Evolutionary conservation across 2,888 invertebrate species (phyloP).

Genomic region (Aphodius granarius): DNA sequence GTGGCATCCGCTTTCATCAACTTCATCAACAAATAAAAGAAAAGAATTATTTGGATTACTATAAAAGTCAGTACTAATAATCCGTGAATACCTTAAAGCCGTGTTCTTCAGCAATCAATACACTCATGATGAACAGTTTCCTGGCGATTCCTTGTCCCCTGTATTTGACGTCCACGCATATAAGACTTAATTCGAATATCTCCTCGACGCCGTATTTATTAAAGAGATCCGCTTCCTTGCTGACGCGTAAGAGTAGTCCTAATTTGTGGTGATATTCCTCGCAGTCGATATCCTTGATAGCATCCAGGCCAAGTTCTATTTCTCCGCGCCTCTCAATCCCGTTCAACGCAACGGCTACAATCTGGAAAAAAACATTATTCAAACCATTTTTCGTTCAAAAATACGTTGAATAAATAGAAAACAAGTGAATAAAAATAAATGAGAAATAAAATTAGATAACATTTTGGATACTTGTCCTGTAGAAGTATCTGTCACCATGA

Average conservation of each 20-base stretch:
- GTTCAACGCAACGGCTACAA: conserved; percentile 77
- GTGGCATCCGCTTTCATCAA: conserved; percentile 82
- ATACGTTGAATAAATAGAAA: neutral
- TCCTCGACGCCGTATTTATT: conserved; percentile 66
- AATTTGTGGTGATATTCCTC: conserved; percentile 78
- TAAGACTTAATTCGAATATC: conserved; percentile 78
- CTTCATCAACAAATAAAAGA: conserved; percentile 56
- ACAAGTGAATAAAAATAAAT: no score
- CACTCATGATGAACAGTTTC: conserved; percentile 68
- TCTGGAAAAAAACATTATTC: conserved; percentile 63
- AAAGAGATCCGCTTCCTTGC: conserved; percentile 71
- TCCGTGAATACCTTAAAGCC: conserved; percentile 65
- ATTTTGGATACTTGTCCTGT: conserved; percentile 69
- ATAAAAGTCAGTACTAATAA: no score
- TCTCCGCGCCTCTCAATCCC: conserved; percentile 76
- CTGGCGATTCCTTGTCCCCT: conserved; percentile 77
- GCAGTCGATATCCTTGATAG: conserved; percentile 67
- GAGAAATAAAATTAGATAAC: conserved; percentile 34
- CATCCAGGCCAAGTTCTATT: conserved; percentile 68
- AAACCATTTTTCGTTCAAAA: neutral
- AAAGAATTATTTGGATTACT: neutral
- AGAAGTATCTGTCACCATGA: conserved; percentile 65
- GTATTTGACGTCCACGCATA: conserved; percentile 72
- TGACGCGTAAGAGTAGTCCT: conserved; percentile 71
- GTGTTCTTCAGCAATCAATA: conserved; percentile 65